Evolutionary conservation across 2,888 invertebrate species (phyloP).

Genomic region (Hyppa rectilinea): DNA sequence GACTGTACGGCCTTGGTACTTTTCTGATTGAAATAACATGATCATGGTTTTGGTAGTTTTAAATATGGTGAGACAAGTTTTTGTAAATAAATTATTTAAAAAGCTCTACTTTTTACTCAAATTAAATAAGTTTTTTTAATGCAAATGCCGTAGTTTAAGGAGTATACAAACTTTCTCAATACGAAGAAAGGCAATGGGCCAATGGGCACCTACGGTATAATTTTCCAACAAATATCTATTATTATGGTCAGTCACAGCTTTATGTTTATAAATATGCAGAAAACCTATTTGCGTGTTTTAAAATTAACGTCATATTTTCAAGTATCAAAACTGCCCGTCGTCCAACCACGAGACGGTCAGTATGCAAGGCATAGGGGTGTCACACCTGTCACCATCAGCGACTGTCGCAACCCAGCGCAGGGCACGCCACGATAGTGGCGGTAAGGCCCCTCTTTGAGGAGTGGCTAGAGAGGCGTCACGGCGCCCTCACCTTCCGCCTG

Average conservation of each 20-base stretch:
- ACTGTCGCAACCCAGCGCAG: too few species aligned
- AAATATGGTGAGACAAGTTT: background rate
- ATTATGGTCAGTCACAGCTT: too few species aligned
- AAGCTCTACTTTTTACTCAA: background rate
- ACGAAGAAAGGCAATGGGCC: too few species aligned
- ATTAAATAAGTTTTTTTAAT: background rate
- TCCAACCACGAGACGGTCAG: slow-evolving; percentile 59
- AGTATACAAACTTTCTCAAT: background rate
- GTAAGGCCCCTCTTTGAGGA: too few species aligned
- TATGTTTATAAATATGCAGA: background rate
- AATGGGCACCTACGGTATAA: too few species aligned
- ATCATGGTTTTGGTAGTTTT: background rate
- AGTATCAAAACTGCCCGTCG: slow-evolving; percentile 62
- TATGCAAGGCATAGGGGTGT: slow-evolving; percentile 73
- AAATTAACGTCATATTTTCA: slow-evolving; percentile 3
- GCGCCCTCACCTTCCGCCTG: too few species aligned
- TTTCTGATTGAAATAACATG: slow-evolving; percentile 26
- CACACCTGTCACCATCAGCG: too few species aligned
- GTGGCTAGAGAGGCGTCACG: too few species aligned
- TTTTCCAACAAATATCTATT: background rate
- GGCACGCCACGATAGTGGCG: too few species aligned
- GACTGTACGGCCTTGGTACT: slow-evolving; percentile 57
- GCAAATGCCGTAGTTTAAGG: background rate
- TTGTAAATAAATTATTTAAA: background rate
- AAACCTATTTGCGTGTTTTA: background rate